phyloP scores from a whole-genome alignment of 2,113 vertebrate species.

The Oreamnos americanus region DNA sequence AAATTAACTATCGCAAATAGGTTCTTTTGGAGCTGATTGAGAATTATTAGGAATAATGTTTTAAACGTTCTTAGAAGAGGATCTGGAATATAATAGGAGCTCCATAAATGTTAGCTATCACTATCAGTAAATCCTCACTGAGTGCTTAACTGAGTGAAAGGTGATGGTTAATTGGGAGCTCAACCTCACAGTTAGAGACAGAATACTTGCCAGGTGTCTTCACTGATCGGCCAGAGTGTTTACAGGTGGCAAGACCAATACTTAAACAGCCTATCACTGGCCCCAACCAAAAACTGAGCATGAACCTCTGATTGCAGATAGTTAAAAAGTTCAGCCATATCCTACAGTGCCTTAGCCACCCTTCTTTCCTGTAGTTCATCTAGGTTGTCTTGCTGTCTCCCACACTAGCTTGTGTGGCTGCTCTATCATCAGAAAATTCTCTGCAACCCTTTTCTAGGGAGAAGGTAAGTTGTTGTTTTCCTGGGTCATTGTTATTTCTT shows the following conservation, averaged over 20 bases:
- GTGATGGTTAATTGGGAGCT: neutral
- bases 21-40: neutral
- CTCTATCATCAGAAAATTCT: neutral
- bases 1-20: neutral
- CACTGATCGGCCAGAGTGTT: neutral
- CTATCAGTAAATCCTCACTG: neutral
- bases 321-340: neutral
- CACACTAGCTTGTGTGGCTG: neutral
- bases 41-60: slow-evolving; percentile 15
- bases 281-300: neutral
- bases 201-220: neutral
- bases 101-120: neutral
- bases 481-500: neutral
- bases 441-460: neutral
- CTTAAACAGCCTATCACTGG: neutral
- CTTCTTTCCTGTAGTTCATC: neutral
- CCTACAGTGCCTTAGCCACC: neutral
- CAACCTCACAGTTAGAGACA: neutral
- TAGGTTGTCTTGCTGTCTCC: neutral
- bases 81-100: neutral
- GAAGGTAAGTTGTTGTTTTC: neutral
- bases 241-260: neutral
- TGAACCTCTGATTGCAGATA: neutral
- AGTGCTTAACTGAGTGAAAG: neutral
- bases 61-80: neutral